A percentile compares a stretch with the other conserved stretches of the same genome.
Conservation (phyloP, 2,797 vertebrate genomes). For the Bryconaethiops microstoma region DNA sequence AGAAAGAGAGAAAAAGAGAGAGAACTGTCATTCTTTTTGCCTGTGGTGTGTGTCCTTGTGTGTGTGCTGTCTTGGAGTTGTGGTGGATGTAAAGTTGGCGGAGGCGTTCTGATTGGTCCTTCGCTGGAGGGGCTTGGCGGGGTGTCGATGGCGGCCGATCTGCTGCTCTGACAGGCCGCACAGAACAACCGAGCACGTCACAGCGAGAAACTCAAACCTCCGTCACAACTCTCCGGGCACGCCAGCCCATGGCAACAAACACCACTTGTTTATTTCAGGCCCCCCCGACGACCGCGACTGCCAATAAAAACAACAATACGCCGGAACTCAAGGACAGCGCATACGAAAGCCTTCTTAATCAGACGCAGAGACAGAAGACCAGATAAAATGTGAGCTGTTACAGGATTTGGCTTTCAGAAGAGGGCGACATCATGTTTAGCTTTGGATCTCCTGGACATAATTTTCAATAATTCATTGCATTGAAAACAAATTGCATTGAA, state of each 20-base stretch:
- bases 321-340: neutral
- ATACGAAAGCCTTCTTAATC: neutral
- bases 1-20: neutral
- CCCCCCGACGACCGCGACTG: slow-evolving; percentile 34
- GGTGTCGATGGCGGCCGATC: slow-evolving; percentile 70
- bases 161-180: slow-evolving; percentile 66
- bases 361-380: neutral
- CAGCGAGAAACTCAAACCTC: slow-evolving; percentile 59
- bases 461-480: slow-evolving; percentile 6
- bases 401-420: neutral
- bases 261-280: slow-evolving; percentile 63
- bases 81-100: slow-evolving; percentile 24
- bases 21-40: neutral
- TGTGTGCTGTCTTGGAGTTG: slow-evolving; percentile 30
- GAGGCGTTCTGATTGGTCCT: slow-evolving; percentile 36
- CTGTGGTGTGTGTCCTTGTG: neutral
- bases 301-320: neutral
- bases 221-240: slow-evolving; percentile 64
- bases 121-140: slow-evolving; percentile 63
- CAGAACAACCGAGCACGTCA: slow-evolving; percentile 62
- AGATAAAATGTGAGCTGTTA: neutral
- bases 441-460: neutral
- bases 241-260: slow-evolving; percentile 51
- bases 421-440: neutral
- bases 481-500: no score